Evolutionary conservation across 2,797 vertebrate species (phyloP), one percentile per base, ranked within the genome.

Genomic region (Gymnoscopelus microlampas): DNA sequence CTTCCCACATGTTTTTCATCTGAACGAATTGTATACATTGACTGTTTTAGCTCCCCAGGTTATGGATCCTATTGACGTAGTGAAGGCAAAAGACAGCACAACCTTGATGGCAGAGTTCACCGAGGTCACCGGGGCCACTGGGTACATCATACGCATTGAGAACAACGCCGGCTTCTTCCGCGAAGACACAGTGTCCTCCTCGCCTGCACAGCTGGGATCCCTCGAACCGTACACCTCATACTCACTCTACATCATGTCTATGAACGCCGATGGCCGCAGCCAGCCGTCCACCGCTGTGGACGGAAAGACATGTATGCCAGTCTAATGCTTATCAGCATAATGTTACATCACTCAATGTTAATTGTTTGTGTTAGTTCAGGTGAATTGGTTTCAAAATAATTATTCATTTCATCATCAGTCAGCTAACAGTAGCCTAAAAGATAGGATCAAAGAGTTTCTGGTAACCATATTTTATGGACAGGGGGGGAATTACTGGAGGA

Each of bases 191-290:
- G 95, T 94, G 53, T 75, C 77, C 44, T 88, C 54, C 35, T 95
- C 96, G 76, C 96, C 97, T 0, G 95, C 95, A 35, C 93, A 94
- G 11, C 80, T 98, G 60, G 76, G 39, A 0, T 88, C 88, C 55
- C 89, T 99, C 66, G 85, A 89, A 57, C 94, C 96, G 1, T 95
- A 95, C 71, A 97, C 96, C 0, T 76, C 92, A 67, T 98, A 98
- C 84, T 87, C 76, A 32, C 91, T 98, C 88, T 95, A 92, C 24
- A 62, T 98, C 88, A 93, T 95, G 81, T 93, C 96, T 15, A 74
- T 87, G 77, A 94, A 95, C 68, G 70, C 68, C 0, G 87, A 87
- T 32, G 96, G 96, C 66, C 94, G 80, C 79, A 97, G 95, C 82
- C 96, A 95, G 77, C 94, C 95, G 2, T 96, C 96, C 1, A 5